Percentiles rank a stretch among this genome's conserved stretches.
These are phyloP conservation scores for Chrysolina americana DNA, from an alignment of 2,888 invertebrate species.

Conservation along the genomic window DNA sequence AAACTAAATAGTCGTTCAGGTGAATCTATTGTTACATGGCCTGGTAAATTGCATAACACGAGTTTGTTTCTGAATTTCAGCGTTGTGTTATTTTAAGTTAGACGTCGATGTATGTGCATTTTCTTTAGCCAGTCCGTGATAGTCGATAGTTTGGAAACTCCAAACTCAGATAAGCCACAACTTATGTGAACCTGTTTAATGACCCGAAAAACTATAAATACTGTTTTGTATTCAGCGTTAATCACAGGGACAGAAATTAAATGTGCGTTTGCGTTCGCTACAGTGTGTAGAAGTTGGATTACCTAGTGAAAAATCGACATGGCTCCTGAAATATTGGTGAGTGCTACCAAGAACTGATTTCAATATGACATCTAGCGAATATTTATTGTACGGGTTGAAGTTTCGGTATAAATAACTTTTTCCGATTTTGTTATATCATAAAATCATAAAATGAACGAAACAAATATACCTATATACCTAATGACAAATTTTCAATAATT, in stretches of 20 bases:
- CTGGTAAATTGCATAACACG: neutral
- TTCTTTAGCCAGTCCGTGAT: neutral
- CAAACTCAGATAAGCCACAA: neutral
- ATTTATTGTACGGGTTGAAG: neutral
- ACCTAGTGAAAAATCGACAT: neutral
- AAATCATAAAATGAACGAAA: too few relatives aligned
- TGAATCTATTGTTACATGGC: neutral
- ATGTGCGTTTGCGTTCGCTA: neutral
- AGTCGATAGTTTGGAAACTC: neutral
- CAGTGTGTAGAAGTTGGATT: neutral
- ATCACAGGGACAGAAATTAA: neutral
- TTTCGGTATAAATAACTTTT: neutral
- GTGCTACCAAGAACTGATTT: neutral
- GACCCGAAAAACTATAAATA: slow-evolving; percentile 16
- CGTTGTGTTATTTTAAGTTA: neutral
- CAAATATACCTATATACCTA: too few relatives aligned
- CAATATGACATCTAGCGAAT: neutral
- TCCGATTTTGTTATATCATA: too few relatives aligned
- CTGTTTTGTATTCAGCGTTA: neutral
- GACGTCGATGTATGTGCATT: neutral
- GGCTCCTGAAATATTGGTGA: slow-evolving; percentile 1
- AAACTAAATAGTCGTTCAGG: neutral
- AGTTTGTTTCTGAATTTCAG: neutral
- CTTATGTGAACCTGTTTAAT: neutral
- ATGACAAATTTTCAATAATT: too few relatives aligned